phyloP scores from a whole-genome alignment of 2,113 vertebrate species.

The Salminus brasiliensis region DNA sequence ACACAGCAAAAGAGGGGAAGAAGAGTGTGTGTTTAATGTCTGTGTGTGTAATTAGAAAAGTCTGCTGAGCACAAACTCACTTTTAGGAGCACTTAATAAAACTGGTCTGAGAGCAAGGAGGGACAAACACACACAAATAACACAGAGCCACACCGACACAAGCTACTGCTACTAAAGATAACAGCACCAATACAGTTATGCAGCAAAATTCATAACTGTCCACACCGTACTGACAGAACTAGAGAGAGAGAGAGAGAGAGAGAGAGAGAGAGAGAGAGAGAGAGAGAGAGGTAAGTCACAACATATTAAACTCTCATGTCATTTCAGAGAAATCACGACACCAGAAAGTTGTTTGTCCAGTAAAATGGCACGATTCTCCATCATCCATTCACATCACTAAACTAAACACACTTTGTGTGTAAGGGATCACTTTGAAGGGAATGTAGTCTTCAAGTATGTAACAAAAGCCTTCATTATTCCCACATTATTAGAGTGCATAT shows the following conservation, averaged over 20 bases:
- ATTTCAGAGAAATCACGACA: too few relatives aligned
- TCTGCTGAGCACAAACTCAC: slow-evolving; percentile 37
- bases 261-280: neutral
- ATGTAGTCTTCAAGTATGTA: too few relatives aligned
- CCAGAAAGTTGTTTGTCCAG: too few relatives aligned
- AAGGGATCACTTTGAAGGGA: too few relatives aligned
- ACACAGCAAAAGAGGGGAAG: neutral
- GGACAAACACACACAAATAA: slow-evolving; percentile 13
- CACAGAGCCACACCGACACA: slow-evolving; percentile 28
- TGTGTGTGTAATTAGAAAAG: slow-evolving; percentile 30
- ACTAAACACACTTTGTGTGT: too few relatives aligned
- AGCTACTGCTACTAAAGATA: slow-evolving; percentile 1
- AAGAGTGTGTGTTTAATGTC: neutral
- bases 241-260: neutral
- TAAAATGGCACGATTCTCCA: too few relatives aligned
- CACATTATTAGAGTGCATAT: too few relatives aligned
- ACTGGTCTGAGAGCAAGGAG: slow-evolving; percentile 3
- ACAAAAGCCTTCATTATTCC: too few relatives aligned
- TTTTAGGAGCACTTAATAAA: slow-evolving; percentile 36
- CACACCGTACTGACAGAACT: neutral
- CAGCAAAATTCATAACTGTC: slow-evolving; percentile 16
- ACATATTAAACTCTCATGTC: too few relatives aligned
- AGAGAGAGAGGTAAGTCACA: too few relatives aligned
- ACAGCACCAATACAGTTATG: slow-evolving; percentile 19
- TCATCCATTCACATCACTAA: too few relatives aligned